Evolutionary conservation across 2,113 vertebrate species (phyloP).

Genomic region (Campylomormyrus numenius): DNA sequence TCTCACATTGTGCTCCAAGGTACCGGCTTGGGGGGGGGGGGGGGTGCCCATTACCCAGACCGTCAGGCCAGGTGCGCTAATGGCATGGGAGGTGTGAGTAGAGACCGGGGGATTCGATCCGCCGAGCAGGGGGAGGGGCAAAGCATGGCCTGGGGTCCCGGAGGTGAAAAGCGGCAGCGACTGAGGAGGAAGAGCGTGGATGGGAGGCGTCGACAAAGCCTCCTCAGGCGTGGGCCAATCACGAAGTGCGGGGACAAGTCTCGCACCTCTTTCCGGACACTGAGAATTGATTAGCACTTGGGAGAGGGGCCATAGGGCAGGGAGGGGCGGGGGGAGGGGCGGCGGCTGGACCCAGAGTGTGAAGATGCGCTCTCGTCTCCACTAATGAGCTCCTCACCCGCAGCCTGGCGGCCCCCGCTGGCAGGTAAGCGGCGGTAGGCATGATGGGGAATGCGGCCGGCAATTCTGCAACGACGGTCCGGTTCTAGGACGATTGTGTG

Average conservation of each 20-base stretch:
- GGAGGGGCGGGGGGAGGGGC: background rate
- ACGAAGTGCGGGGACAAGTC: constrained; percentile 40
- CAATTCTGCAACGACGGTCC: background rate
- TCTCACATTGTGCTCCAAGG: constrained; percentile 44
- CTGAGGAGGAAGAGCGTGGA: constrained; percentile 6
- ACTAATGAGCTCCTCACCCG: background rate
- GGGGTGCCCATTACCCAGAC: background rate
- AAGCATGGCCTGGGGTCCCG: constrained; percentile 25
- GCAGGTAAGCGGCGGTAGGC: background rate
- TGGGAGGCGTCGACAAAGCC: constrained; percentile 13
- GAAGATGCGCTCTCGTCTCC: background rate
- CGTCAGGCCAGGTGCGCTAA: constrained; percentile 34
- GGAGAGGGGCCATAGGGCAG: constrained; percentile 39
- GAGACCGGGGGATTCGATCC: constrained; percentile 32
- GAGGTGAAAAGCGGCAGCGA: constrained; percentile 28
- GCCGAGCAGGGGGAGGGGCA: constrained; percentile 17
- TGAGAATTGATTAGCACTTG: constrained; percentile 74
- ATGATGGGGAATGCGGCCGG: background rate
- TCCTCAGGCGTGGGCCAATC: constrained; percentile 37
- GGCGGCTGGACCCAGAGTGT: background rate
- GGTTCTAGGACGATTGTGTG: background rate
- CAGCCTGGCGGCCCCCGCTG: background rate
- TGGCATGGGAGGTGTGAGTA: constrained; percentile 55
- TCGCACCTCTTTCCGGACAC: constrained; percentile 58
- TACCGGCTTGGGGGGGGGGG: constrained; percentile 37